Percentiles rank a stretch among this genome's conserved stretches.
Conservation (phyloP, 2,888 invertebrate species). For the Xanthostigma xanthostigma region DNA sequence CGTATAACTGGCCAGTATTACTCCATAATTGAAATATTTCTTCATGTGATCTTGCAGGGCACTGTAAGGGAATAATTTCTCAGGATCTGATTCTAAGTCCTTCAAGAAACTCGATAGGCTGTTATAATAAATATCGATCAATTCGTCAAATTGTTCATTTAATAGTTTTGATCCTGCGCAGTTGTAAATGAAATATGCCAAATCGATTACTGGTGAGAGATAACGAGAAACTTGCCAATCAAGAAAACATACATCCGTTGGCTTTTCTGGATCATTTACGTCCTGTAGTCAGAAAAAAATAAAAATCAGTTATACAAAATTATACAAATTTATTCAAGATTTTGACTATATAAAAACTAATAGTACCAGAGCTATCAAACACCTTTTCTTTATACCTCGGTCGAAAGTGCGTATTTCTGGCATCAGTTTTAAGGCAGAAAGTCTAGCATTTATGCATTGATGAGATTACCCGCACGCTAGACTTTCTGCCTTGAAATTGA, state of each 20-base stretch:
- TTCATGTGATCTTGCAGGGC: constrained; percentile 18
- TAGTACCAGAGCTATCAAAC: too few species aligned
- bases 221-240: constrained; percentile 18
- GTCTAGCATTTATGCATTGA: too few species aligned
- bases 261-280: constrained; percentile 9
- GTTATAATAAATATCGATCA: constrained; percentile 20
- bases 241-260: constrained; percentile 16
- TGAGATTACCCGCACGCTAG: too few species aligned
- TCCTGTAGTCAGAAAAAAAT: not conserved
- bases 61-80: constrained; percentile 18
- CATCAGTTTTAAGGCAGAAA: too few species aligned
- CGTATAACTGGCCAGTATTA: constrained; percentile 16
- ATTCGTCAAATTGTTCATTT: constrained; percentile 17
- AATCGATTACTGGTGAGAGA: constrained; percentile 19
- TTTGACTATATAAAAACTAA: too few species aligned
- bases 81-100: constrained; percentile 16
- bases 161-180: constrained; percentile 18
- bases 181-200: constrained; percentile 22
- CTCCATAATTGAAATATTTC: constrained; percentile 17
- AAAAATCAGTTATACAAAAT: too few species aligned
- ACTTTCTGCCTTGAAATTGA: too few species aligned
- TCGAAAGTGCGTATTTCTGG: too few species aligned
- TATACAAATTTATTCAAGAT: too few species aligned
- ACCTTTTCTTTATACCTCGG: too few species aligned
- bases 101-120: constrained; percentile 16